Evolutionary conservation across 2,113 vertebrate genomes (phyloP), one percentile per base, ranked within the genome.

Genomic region (Xiphias gladius): DNA sequence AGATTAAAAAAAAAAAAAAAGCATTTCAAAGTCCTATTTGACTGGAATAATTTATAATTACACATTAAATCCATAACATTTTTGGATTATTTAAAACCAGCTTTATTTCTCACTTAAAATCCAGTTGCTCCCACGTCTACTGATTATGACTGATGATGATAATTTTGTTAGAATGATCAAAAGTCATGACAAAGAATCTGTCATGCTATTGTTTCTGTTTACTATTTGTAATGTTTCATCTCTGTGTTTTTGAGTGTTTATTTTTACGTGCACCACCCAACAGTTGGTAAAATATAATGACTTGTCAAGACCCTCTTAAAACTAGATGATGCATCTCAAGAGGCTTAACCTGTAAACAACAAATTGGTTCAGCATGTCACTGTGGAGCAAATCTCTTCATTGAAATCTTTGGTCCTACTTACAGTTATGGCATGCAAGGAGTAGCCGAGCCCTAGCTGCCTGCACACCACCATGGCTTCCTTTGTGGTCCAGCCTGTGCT

Each of bases 381-480:
- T 5, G 24, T 61, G 39, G 13, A 57, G 32, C 62, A 19, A 41
- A 26, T 22, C 26, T 62, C 32, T 35, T 41, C 19, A 14, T 28
- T 41, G 11, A 30, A 50, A 13, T 11, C 37, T 59, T 1, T 0
- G 73, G 5, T 71, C 10, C 76, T 95, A 97, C 96, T 95, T 93
- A 96, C 97, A 91, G 93, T 97, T 89, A 97, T 90, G 0, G 97
- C 97, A 3, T 97, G 96, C 95, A 96, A 94, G 90, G 96, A 95
- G 93, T 96, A 97, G 77, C 97, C 97, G 62, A 97, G 95, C 91
- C 96, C 96, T 69, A 97, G 96, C 95, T 96, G 97, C 79, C 96
- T 96, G 92, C 97, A 97, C 50, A 91, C 96, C 93, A 97, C 96
- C 96, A 96, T 97, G 73, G 96, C 96, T 84, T 97, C 96, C 85